Evolutionary conservation across 2,113 vertebrate genomes (phyloP), one percentile per base, ranked within the genome.

Genomic region (Gymnorhina tibicen): DNA sequence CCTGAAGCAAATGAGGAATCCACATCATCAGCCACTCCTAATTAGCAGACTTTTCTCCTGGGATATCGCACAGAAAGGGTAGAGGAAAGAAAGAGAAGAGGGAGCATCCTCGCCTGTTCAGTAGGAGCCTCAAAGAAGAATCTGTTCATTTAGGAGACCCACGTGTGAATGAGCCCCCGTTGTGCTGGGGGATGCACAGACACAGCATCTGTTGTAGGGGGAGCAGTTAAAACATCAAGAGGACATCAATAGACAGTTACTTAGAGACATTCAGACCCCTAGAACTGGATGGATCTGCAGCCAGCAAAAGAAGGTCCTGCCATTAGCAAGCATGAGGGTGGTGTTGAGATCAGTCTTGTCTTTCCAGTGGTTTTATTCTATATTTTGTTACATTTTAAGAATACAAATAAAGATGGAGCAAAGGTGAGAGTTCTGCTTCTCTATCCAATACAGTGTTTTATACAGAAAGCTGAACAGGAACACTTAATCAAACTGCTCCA

Each of bases 401-500:
- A 75, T 46, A 72, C 56, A 87, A 56, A 93, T 93, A 84, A 59
- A 76, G 50, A 56, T 6, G 16, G 56, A 93, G 32, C 63, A 64
- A 73, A 93, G 86, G 80, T 66, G 58, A 87, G 63, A 70, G 63
- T 62, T 91, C 91, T 85, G 28, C 41, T 72, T 85, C 66, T 95
- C 35, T 3, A 18, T 27, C 46, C 84, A 82, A 73, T 56, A 50
- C 7, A 49, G 47, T 91, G 95, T 92, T 96, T 93, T 93, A 69
- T 94, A 79, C 8, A 80, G 87, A 92, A 95, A 74, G 59, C 53
- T 85, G 75, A 94, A 93, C 35, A 37, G 17, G 49, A 89, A 19
- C 72, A 83, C 62, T 94, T 86, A 44, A 74, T 97, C 96, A 93
- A 80, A 86, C 76, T 74, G 67, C 66, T 96, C 96, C 79, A 68